Conservation (phyloP, 1,140 invertebrate species). For the Agrilus planipennis region DNA sequence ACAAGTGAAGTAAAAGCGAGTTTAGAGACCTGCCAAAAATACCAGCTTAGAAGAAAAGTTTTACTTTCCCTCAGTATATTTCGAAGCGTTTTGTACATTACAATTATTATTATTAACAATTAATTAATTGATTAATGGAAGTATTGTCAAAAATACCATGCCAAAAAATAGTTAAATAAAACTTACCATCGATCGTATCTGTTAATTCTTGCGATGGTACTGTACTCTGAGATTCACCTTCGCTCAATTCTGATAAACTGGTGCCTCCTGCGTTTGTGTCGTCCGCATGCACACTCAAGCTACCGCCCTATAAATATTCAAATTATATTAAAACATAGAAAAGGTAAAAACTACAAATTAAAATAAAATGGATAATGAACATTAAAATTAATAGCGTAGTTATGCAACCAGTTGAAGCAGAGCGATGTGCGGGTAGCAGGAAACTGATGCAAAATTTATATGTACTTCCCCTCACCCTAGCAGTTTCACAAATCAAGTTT, state of each 20-base stretch:
- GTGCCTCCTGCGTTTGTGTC: conserved; percentile 29
- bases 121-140: neutral
- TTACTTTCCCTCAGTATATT: too few relatives aligned
- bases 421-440: too few relatives aligned
- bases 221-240: conserved; percentile 30
- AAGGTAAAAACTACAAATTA: neutral
- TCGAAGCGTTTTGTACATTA: too few relatives aligned
- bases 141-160: neutral
- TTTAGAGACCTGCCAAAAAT: neutral
- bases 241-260: conserved; percentile 31
- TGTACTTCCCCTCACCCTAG: too few relatives aligned
- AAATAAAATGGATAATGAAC: too few relatives aligned
- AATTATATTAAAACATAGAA: neutral
- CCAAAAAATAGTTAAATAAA: too few relatives aligned
- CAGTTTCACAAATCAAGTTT: too few relatives aligned
- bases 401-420: too few relatives aligned
- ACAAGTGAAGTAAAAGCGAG: neutral
- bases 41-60: too few relatives aligned
- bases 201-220: conserved; percentile 40
- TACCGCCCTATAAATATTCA: conserved; percentile 27
- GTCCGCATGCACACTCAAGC: conserved; percentile 31
- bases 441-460: too few relatives aligned
- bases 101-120: neutral
- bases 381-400: too few relatives aligned
- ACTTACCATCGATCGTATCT: conserved; percentile 49